Percentiles rank a stretch among this genome's conserved stretches.
Evolutionary conservation across 2,888 invertebrate genomes (phyloP).

Genomic region (Cabera pusaria): DNA sequence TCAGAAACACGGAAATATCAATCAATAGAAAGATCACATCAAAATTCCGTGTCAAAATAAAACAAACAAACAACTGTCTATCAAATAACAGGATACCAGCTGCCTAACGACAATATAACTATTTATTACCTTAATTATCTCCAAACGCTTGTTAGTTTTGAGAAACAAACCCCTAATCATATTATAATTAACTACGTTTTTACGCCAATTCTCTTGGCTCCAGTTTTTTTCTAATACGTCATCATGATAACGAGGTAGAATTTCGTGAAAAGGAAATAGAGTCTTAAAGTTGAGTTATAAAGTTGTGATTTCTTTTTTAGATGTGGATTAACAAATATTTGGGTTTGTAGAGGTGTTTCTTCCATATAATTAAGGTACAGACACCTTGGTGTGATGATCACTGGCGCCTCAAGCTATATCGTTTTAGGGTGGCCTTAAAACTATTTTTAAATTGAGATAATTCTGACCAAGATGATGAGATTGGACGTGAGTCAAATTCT

Average conservation of each 20-base stretch:
- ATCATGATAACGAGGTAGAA: slow-evolving; percentile 17
- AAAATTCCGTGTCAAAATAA: slow-evolving; percentile 60
- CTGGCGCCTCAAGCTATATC: slow-evolving; percentile 68
- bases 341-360: slow-evolving; percentile 64
- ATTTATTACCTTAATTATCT: slow-evolving; percentile 76
- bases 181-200: slow-evolving; percentile 77
- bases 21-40: slow-evolving; percentile 14
- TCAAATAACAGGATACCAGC: slow-evolving; percentile 46
- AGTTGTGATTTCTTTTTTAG: slow-evolving; percentile 10
- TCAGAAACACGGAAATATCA: background rate
- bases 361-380: slow-evolving; percentile 76
- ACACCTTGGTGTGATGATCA: slow-evolving; percentile 73
- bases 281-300: background rate
- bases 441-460: slow-evolving; percentile 34
- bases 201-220: slow-evolving; percentile 69
- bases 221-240: slow-evolving; percentile 33
- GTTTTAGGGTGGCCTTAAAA: slow-evolving; percentile 44
- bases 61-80: slow-evolving; percentile 52
- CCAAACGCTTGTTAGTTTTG: slow-evolving; percentile 77
- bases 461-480: slow-evolving; percentile 14
- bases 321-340: slow-evolving; percentile 60
- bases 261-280: slow-evolving; percentile 12
- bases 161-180: slow-evolving; percentile 76
- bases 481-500: slow-evolving; percentile 16
- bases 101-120: slow-evolving; percentile 76